Evolutionary conservation across 2,113 vertebrate genomes (phyloP).

Genomic region (Gallinago jamesoni): DNA sequence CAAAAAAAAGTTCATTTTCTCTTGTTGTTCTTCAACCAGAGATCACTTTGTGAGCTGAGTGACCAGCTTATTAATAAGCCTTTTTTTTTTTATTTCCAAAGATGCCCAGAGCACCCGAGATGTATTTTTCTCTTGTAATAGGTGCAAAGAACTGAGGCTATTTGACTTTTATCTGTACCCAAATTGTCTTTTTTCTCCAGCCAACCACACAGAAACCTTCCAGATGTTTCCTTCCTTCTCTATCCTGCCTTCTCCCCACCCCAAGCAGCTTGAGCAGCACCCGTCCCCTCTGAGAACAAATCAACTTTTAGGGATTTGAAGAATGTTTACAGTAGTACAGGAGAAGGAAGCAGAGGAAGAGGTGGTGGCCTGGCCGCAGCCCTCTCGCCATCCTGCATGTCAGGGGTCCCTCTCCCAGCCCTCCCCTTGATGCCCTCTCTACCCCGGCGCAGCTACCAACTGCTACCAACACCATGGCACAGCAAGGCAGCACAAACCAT

Average conservation of each 20-base stretch:
- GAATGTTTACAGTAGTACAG: fast-evolving
- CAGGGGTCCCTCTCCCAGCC: background rate
- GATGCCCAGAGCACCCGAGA: background rate
- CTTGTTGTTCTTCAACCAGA: background rate
- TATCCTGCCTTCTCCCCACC: background rate
- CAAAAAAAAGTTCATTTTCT: background rate
- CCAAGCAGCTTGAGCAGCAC: background rate
- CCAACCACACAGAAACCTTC: background rate
- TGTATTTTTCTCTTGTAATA: background rate
- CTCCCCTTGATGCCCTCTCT: background rate
- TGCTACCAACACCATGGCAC: fast-evolving
- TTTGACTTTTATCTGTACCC: background rate
- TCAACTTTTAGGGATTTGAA: background rate
- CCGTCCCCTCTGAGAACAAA: background rate
- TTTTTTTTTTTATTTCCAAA: background rate
- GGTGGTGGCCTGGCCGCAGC: background rate
- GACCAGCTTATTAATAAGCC: background rate
- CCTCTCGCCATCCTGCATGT: too few species aligned
- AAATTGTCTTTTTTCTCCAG: background rate
- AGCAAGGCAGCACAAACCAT: fast-evolving
- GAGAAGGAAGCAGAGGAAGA: background rate
- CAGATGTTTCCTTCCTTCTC: background rate
- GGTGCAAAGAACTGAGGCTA: background rate
- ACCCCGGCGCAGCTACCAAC: fast-evolving
- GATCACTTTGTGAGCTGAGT: background rate